These are phyloP conservation scores for Drosophila pseudoananassae DNA, from an alignment of 1,140 invertebrate species.

Conservation along the genomic window DNA sequence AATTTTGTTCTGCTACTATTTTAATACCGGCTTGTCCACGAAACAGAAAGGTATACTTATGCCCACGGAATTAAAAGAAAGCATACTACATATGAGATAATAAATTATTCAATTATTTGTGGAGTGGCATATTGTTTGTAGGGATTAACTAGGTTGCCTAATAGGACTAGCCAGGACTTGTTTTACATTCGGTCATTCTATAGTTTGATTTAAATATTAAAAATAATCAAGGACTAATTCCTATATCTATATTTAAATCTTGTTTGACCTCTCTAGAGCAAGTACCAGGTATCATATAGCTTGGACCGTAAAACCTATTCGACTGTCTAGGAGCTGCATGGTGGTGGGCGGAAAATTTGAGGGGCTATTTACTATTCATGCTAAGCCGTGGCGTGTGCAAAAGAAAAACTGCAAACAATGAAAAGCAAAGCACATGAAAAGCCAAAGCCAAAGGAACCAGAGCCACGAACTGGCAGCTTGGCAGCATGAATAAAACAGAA, in stretches of 20 bases:
- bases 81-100: background rate
- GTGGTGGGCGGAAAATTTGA: background rate
- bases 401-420: constrained; percentile 77
- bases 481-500: constrained; percentile 74
- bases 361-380: constrained; percentile 77
- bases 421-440: constrained; percentile 59
- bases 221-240: too few relatives aligned
- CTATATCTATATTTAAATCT: too few relatives aligned
- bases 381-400: constrained; percentile 71
- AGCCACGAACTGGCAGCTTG: constrained; percentile 42
- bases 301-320: background rate
- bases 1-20: constrained; percentile 35
- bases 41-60: background rate
- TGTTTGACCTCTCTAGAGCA: background rate
- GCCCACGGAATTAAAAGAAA: background rate
- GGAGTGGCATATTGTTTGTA: background rate
- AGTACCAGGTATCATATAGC: constrained; percentile 9
- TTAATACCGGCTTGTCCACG: constrained; percentile 4
- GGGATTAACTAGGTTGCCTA: background rate
- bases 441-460: constrained; percentile 31
- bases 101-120: background rate
- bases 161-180: background rate
- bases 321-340: constrained; percentile 12
- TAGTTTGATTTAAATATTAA: too few relatives aligned
- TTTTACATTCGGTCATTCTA: background rate